phyloP scores from a whole-genome alignment of 2,888 invertebrate species.

The Hydropsyche betteni region DNA sequence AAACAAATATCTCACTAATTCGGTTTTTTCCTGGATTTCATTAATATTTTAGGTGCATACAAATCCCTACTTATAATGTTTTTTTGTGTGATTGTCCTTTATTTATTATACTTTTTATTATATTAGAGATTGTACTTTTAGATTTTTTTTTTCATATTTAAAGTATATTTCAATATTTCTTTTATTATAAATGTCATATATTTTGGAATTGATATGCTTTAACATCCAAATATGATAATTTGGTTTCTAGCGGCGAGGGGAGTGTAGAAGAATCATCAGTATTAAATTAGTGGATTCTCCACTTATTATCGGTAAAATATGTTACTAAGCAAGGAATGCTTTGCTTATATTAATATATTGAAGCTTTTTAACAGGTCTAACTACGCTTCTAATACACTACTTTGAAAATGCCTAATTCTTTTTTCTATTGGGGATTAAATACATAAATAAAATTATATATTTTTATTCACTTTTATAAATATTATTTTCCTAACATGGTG shows the following conservation, averaged over 20 bases:
- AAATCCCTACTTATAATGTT: no score
- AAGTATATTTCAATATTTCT: conserved; percentile 30
- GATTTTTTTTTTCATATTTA: conserved; percentile 34
- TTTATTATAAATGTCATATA: conserved; percentile 22
- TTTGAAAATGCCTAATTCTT: not conserved
- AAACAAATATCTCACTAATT: conserved; percentile 21
- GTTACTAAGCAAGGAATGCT: conserved; percentile 47
- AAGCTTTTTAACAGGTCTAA: conserved; percentile 36
- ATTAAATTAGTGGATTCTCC: conserved; percentile 50
- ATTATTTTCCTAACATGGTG: not conserved
- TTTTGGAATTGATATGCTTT: conserved; percentile 37
- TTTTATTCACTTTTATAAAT: not conserved
- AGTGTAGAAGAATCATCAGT: conserved; percentile 58
- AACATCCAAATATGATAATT: conserved; percentile 59
- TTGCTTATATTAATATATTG: conserved; percentile 43
- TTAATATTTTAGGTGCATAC: conserved; percentile 11
- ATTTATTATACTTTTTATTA: conserved; percentile 29
- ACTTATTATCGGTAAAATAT: conserved; percentile 59
- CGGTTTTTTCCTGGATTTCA: not conserved
- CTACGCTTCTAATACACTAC: conserved; percentile 8
- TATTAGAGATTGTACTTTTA: conserved; percentile 19
- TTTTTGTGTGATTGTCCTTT: conserved; percentile 32
- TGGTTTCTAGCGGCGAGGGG: conserved; percentile 67
- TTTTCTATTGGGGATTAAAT: conserved; percentile 32
- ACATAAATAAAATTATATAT: not conserved